Conservation (phyloP, 2,797 vertebrate species). For the Peromyscus melanophrys region DNA sequence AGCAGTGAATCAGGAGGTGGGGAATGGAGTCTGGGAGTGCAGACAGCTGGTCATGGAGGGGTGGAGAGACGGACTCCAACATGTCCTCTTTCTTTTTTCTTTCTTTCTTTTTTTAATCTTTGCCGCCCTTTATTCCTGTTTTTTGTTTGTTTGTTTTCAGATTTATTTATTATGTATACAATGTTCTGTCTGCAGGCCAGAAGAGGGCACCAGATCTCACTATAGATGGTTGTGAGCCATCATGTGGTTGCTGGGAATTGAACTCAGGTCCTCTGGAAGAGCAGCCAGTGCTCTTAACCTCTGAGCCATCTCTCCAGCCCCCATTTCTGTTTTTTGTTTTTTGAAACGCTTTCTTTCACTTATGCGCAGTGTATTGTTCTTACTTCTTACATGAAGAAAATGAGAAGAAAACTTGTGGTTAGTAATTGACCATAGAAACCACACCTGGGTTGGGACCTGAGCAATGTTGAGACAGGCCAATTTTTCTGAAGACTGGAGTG, state of each 20-base stretch:
- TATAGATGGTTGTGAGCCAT: too few relatives aligned
- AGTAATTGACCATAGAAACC: neutral
- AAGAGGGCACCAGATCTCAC: too few relatives aligned
- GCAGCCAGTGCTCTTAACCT: too few relatives aligned
- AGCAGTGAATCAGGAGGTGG: neutral
- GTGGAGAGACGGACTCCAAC: neutral
- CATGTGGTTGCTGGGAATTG: too few relatives aligned
- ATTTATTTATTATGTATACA: too few relatives aligned
- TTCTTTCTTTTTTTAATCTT: too few relatives aligned
- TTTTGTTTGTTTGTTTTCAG: too few relatives aligned
- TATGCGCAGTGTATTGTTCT: neutral
- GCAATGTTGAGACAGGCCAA: neutral
- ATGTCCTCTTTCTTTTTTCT: neutral
- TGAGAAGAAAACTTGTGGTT: neutral
- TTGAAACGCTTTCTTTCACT: neutral
- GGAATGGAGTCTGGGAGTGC: neutral
- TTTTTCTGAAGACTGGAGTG: neutral
- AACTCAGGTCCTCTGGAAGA: too few relatives aligned
- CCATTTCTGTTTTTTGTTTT: neutral
- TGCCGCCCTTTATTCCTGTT: slow-evolving; percentile 12
- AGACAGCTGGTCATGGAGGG: neutral
- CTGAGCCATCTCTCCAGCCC: too few relatives aligned
- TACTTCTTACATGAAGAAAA: slow-evolving; percentile 12
- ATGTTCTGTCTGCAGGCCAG: too few relatives aligned
- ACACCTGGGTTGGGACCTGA: neutral